Evolutionary conservation across 2,888 invertebrate genomes (phyloP).

Genomic region (Napeogenes inachia): DNA sequence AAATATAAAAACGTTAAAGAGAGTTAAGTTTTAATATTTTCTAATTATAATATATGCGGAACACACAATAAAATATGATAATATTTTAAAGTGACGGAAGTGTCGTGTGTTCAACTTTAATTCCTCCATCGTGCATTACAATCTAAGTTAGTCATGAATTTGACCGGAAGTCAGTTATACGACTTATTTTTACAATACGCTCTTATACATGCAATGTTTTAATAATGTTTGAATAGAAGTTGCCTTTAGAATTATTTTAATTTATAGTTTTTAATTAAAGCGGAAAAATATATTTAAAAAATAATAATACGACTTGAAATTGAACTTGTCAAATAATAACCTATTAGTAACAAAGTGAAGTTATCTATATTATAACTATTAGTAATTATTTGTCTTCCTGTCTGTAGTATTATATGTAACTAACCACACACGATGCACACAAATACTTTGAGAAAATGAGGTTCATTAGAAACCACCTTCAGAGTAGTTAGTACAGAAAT

Average conservation of each 20-base stretch:
- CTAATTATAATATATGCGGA: not conserved
- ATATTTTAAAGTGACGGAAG: slow-evolving; percentile 3
- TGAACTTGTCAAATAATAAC: too few species aligned
- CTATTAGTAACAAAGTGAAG: too few species aligned
- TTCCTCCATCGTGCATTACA: slow-evolving; percentile 1
- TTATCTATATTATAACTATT: too few species aligned
- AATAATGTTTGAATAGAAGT: not conserved
- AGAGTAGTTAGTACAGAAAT: too few species aligned
- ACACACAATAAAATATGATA: not conserved
- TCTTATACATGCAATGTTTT: not conserved
- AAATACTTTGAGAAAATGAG: too few species aligned
- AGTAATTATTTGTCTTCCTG: too few species aligned
- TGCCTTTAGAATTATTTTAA: not conserved
- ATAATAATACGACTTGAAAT: too few species aligned
- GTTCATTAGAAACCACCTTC: too few species aligned
- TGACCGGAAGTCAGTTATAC: slow-evolving; percentile 5
- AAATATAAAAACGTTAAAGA: not conserved
- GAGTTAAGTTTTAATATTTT: not conserved
- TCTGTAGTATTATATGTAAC: too few species aligned
- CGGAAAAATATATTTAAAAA: too few species aligned
- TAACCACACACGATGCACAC: too few species aligned
- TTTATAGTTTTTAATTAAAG: too few species aligned
- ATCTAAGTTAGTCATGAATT: slow-evolving; percentile 5
- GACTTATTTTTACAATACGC: not conserved
- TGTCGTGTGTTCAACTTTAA: slow-evolving; percentile 3